Conservation (phyloP, 1,140 invertebrate genomes). For the Micrasema longulum region DNA sequence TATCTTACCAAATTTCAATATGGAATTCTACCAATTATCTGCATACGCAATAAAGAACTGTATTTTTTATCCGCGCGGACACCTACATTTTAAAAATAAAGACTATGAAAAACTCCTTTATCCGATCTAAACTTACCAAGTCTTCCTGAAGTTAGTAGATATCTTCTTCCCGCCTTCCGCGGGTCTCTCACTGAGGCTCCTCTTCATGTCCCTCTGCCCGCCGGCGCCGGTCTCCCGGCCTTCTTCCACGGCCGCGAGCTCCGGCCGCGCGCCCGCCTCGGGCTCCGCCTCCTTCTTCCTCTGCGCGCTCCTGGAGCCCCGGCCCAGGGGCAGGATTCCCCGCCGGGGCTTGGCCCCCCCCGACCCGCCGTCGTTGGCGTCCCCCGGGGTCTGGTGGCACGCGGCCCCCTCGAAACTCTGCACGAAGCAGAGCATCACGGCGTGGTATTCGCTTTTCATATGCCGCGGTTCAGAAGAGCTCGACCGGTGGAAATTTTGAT, state of each 20-base stretch:
- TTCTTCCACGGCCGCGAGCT: not conserved
- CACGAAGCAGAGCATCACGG: conserved; percentile 55
- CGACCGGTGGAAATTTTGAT: no score
- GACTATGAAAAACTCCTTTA: no score
- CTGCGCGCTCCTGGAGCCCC: conserved; percentile 39
- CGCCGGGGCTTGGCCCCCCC: conserved; percentile 9
- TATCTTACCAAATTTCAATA: no score
- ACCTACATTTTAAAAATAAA: no score
- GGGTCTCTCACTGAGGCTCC: conserved; percentile 47
- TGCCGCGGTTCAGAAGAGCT: no score
- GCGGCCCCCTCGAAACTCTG: conserved; percentile 50
- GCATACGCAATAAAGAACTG: no score
- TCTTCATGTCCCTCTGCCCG: conserved; percentile 41
- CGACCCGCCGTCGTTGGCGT: conserved; percentile 10
- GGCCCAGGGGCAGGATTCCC: conserved; percentile 38
- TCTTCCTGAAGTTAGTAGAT: conserved; percentile 45
- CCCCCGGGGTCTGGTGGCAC: conserved; percentile 11
- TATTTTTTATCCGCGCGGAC: no score
- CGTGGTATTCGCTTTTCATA: conserved; percentile 54
- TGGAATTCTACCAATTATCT: no score
- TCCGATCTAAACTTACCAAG: conserved; percentile 50
- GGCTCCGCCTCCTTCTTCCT: conserved; percentile 32
- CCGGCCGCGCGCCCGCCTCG: no score
- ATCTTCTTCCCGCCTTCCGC: conserved; percentile 40
- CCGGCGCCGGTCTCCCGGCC: not conserved